Percentiles rank a stretch among this genome's conserved stretches.
phyloP scores from a whole-genome alignment of 2,797 vertebrate genomes.

The Lithobates pipiens region DNA sequence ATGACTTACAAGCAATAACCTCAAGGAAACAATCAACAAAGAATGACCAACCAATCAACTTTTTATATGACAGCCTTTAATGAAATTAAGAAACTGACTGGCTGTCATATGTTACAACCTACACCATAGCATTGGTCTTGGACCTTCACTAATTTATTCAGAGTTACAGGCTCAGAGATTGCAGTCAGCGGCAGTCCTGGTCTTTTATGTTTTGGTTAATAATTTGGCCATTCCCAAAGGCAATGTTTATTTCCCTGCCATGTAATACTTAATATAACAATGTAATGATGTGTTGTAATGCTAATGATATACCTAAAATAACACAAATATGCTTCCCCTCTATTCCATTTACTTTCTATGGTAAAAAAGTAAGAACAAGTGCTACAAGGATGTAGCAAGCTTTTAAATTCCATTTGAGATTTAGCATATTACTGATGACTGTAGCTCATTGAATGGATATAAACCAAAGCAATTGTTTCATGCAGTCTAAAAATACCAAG shows the following conservation, averaged over 20 bases:
- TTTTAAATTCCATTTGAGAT: constrained; percentile 20
- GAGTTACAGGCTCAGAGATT: not conserved
- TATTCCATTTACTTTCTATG: not conserved
- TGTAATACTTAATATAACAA: not conserved
- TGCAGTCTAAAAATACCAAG: constrained; percentile 53
- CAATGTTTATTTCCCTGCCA: not conserved
- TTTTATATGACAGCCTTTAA: too few relatives aligned
- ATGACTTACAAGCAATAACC: too few relatives aligned
- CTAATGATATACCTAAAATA: not conserved
- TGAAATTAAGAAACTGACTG: too few relatives aligned
- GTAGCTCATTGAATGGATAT: not conserved
- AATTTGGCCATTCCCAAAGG: not conserved
- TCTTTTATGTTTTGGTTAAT: not conserved
- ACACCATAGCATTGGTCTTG: not conserved
- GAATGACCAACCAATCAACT: too few relatives aligned
- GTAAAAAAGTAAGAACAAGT: not conserved
- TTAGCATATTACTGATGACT: constrained; percentile 33
- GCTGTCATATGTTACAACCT: too few relatives aligned
- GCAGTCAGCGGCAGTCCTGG: not conserved
- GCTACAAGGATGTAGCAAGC: not conserved
- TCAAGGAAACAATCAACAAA: too few relatives aligned
- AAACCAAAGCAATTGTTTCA: constrained; percentile 41
- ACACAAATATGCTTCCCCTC: not conserved
- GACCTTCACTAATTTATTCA: not conserved
- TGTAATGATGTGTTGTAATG: not conserved